phyloP scores from a whole-genome alignment of 23 tunicate genomes.

The Ciona savignyi region DNA sequence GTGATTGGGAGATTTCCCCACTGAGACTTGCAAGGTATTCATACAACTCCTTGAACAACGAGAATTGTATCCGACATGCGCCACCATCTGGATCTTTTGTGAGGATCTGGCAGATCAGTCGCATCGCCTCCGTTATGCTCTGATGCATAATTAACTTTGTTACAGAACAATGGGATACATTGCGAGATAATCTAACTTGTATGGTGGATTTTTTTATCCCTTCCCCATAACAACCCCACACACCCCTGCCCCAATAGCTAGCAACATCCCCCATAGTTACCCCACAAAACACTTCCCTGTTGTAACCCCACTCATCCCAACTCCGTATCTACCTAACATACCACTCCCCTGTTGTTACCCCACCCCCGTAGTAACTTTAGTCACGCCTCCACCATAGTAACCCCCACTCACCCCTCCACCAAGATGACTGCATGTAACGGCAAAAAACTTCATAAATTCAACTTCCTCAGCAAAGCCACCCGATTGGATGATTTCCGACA shows the following conservation, averaged over 20 bases:
- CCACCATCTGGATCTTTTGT: constrained; percentile 75
- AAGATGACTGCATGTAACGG: constrained; percentile 91
- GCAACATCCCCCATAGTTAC: too few relatives aligned
- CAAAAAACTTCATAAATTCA: constrained; percentile 69
- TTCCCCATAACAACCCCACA: too few relatives aligned
- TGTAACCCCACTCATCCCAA: not conserved
- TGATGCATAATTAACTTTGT: constrained; percentile 7
- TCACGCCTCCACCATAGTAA: too few relatives aligned
- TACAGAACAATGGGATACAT: too few relatives aligned
- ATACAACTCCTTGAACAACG: constrained; percentile 62
- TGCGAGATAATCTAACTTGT: not conserved
- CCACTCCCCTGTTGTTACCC: too few relatives aligned
- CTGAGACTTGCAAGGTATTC: constrained; percentile 71
- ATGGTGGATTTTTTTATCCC: too few relatives aligned
- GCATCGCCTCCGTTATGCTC: constrained; percentile 85
- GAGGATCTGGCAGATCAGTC: constrained; percentile 64
- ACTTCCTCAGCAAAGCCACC: constrained; percentile 80
- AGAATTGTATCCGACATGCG: constrained; percentile 58
- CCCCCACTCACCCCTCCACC: constrained; percentile 63
- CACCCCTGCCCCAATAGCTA: too few relatives aligned
- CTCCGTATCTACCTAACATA: too few relatives aligned
- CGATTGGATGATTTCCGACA: constrained; percentile 55
- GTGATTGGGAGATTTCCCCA: constrained; percentile 63
- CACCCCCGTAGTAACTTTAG: too few relatives aligned
- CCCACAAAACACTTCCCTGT: too few relatives aligned